Evolutionary conservation across 2,888 invertebrate genomes (phyloP), one percentile per base, ranked within the genome.

Genomic region (Campaea margaritaria): DNA sequence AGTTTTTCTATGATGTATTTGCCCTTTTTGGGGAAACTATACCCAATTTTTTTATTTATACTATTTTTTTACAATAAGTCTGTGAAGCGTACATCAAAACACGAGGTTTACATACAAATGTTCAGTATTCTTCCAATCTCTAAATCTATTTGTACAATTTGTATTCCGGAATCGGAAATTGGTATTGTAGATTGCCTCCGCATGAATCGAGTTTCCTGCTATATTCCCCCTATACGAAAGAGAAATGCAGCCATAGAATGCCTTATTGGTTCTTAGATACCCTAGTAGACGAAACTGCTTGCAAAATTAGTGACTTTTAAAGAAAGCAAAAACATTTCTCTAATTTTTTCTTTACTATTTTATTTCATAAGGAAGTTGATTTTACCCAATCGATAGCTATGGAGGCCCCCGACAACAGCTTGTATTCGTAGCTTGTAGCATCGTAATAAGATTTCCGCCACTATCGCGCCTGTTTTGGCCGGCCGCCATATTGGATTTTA

Each of bases 401-500:
- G 15, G 56, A 45, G 31, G 49, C 13, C 13, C 48, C 44, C 43
- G 41, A 15, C 38, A 55, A 65, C 21, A 21, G 3, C 21, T 3
- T 21, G 21, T 21, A 21, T 21, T 21, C 5, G 21, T 68, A 58
- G 58, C 51, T 43, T 60, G 52, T 39, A 50, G 27, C 45, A 47
- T 58, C 55, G 64, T 78, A 81, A 78, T 66, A 68, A 76, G 75
- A 76, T 78, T 78, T 76, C 71, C 69, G 69, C 68, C 68, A 63
- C 70, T 70, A 75, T 71, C 62, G 65, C 59, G 62, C 64, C 62
- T 62, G 59, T 65, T 65, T 68, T 59, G 64, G 72, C 61, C 54
- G 73, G 66, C 77, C 64, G 81, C 83, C 84, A 83, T 83, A 82
- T 85, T 86, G 83, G 77, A 82, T 83, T 76, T 76, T 68, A 62